Percentiles rank a stretch among this genome's conserved stretches.
Conservation (phyloP, 2,797 vertebrate species). For the Scyliorhinus canicula region DNA sequence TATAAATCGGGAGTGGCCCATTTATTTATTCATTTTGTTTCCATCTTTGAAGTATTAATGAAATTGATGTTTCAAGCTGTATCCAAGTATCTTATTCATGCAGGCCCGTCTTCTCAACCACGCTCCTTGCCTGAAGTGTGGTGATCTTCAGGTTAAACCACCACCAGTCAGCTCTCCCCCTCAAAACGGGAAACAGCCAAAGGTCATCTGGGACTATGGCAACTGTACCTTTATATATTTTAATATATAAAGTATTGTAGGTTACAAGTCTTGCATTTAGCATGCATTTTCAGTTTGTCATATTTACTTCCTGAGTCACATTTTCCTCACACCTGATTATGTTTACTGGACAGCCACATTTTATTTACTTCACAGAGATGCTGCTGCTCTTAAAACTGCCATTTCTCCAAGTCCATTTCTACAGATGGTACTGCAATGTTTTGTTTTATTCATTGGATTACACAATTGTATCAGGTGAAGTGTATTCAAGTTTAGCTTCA, state of each 20-base stretch:
- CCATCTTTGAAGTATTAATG: neutral
- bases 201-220: too few relatives aligned
- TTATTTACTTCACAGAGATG: neutral
- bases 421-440: neutral
- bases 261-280: neutral
- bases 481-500: neutral
- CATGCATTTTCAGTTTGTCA: neutral
- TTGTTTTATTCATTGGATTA: neutral
- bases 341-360: neutral
- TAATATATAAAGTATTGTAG: neutral
- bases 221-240: too few relatives aligned
- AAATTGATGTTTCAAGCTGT: neutral
- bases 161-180: too few relatives aligned
- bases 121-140: too few relatives aligned
- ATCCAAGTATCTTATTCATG: neutral
- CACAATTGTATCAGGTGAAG: neutral
- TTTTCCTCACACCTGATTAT: neutral
- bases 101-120: too few relatives aligned
- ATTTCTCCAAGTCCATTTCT: neutral
- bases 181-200: too few relatives aligned
- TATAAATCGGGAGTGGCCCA: neutral
- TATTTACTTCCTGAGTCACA: neutral
- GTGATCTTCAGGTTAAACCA: too few relatives aligned
- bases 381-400: neutral
- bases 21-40: neutral